Evolutionary conservation across 1,140 invertebrate genomes (phyloP), one percentile per base, ranked within the genome.

Genomic region (Mamestra configurata): DNA sequence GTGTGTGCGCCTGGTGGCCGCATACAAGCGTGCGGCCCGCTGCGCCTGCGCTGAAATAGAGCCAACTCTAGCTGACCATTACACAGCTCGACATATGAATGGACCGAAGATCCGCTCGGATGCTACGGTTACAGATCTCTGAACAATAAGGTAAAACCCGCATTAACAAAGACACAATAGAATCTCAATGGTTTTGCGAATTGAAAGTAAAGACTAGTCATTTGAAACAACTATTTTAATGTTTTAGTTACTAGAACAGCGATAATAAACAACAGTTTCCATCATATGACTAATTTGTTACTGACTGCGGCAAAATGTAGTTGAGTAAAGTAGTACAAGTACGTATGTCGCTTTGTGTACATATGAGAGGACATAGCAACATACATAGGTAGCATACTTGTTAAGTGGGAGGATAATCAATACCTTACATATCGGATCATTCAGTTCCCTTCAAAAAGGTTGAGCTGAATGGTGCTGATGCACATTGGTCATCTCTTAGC

Each of bases 71-170:
- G 76, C 78, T 88, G 81, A 84, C 87, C 87, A 89, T 88, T 89
- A 89, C 81, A 84, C 84, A 88, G 81, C 89, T 88, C 79, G 88
- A 91, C 90, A 91, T 79, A 87, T 92, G 85, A 89, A 92, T 93
- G 86, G 85, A 61, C 15, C 40, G 18, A 75, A 46, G 61, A 68
- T 79, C 79, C 81, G 78, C 79, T 68, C 35, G 27, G 31, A 37
- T 53, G 46, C 43, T 73, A 82, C 84, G 59, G 83, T 85, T 80
- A 87, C 72, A 64, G 53, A 64, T 77, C 70, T 43, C 11, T 53
- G 70, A 40, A 43, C 75, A 81, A 81, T 72, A 77, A 79, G 61
- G 77, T 75, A 68, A 82, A 76, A 81, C 80, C 66, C 59, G n/a
- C 15, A 20, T 37, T 61, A 64, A 78, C 57, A 77, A 79, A 46